Evolutionary conservation across 1,140 invertebrate species (phyloP).

Genomic region (Chrysopa pallens): DNA sequence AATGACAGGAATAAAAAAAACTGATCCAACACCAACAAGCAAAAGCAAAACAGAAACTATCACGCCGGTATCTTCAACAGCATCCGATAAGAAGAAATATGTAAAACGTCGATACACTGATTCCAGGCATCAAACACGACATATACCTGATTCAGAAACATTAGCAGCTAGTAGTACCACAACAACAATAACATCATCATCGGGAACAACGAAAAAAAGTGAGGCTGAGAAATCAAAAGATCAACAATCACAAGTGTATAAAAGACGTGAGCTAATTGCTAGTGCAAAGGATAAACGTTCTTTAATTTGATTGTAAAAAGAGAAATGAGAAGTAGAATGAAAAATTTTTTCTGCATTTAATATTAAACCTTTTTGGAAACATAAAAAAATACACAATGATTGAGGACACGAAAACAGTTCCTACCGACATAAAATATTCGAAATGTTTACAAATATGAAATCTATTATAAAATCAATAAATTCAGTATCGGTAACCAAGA

Average conservation of each 20-base stretch:
- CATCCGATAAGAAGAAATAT: slow-evolving; percentile 36
- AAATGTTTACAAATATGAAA: no score
- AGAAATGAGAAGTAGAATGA: no score
- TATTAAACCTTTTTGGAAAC: no score
- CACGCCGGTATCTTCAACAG: slow-evolving; percentile 11
- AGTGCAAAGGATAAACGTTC: slow-evolving; percentile 30
- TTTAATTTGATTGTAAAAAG: background rate
- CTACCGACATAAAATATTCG: no score
- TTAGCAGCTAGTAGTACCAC: slow-evolving; percentile 12
- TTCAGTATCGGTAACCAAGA: no score
- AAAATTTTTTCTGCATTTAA: no score
- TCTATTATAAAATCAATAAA: no score
- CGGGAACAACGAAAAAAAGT: background rate
- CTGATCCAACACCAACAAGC: slow-evolving; percentile 3
- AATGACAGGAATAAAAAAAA: slow-evolving; percentile 19
- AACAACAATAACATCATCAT: slow-evolving; percentile 1
- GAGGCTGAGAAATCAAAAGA: slow-evolving; percentile 10
- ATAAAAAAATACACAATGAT: no score
- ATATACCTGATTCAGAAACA: slow-evolving; percentile 34
- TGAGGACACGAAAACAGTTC: no score
- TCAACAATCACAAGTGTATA: slow-evolving; percentile 39
- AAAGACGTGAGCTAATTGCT: slow-evolving; percentile 61
- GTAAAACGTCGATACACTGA: slow-evolving; percentile 41
- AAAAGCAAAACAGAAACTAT: slow-evolving; percentile 11
- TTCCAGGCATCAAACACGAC: slow-evolving; percentile 36